Evolutionary conservation across 2,797 vertebrate species (phyloP), one percentile per base, ranked within the genome.

Genomic region (Buphagus erythrorhynchus): DNA sequence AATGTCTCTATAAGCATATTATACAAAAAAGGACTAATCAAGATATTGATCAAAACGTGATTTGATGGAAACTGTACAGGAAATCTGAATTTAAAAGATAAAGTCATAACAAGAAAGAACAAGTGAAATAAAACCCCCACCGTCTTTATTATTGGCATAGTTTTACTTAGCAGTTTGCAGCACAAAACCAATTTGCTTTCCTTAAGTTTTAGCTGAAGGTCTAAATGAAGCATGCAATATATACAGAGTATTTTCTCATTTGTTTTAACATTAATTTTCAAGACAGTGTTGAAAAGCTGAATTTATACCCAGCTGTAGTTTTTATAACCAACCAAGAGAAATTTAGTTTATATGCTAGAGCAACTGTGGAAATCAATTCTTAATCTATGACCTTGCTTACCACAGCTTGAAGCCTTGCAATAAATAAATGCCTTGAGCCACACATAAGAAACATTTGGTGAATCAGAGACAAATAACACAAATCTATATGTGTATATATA

Each of bases 371-470:
- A 96, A 94, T 94, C 95, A 83, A 93, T 94, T 96, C 93, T 90
- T 89, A 92, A 96, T 82, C 51, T 91, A 95, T 52, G 88, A 96
- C 87, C 85, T 91, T 74, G 72, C 79, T 85, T 96, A 97, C 91
- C 52, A 15, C 91, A 96, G 94, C 95, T 96, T 94, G 94, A 96
- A 93, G 79, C 52, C 63, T 51, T 72, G 55, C 81, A 96, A 93
- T 88, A 94, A 97, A 96, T 86, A 92, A 87, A 90, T 28, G 79
- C 92, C 97, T 86, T 87, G 48, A 97, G 96, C 73, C 55, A 71
- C 91, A 84, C 62, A 77, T 92, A 92, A 86, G 91, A 89, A 95
- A 95, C 74, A 91, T 90, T 82, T 76, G 69, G 65, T 77, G 43
- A 49, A 75, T 82, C 86, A 88, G 43, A 83, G 76, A 93, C 61